Evolutionary conservation across 2,888 invertebrate genomes (phyloP).

Genomic region (Idaea straminata): DNA sequence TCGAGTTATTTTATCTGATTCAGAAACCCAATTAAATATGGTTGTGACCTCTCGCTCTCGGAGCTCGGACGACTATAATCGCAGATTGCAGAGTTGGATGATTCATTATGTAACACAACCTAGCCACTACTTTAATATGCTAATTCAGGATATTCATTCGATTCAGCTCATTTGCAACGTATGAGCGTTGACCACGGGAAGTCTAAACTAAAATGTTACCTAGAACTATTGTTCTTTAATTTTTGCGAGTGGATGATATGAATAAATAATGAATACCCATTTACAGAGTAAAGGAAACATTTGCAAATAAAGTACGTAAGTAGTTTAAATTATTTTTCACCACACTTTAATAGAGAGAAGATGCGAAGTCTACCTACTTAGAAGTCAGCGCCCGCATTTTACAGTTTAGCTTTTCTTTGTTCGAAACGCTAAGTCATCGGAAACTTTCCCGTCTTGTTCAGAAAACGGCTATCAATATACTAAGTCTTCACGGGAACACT

Average conservation of each 20-base stretch:
- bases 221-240: background rate
- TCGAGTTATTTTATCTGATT: conserved; percentile 1
- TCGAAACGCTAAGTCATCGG: background rate
- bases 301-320: background rate
- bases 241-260: too few relatives aligned
- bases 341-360: background rate
- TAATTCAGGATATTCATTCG: background rate
- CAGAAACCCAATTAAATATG: background rate
- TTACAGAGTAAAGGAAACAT: background rate
- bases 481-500: background rate
- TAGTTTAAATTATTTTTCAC: background rate
- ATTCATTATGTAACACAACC: background rate
- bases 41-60: background rate
- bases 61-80: background rate
- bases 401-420: background rate
- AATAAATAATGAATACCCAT: too few relatives aligned
- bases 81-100: background rate
- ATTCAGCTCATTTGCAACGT: background rate
- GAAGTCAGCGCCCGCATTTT: background rate
- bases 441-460: background rate
- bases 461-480: background rate
- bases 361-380: background rate
- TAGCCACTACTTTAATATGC: background rate
- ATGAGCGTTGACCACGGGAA: background rate
- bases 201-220: background rate